These are phyloP conservation scores for Zosterops lateralis DNA, from an alignment of 2,113 vertebrate species.

Conservation along the genomic window DNA sequence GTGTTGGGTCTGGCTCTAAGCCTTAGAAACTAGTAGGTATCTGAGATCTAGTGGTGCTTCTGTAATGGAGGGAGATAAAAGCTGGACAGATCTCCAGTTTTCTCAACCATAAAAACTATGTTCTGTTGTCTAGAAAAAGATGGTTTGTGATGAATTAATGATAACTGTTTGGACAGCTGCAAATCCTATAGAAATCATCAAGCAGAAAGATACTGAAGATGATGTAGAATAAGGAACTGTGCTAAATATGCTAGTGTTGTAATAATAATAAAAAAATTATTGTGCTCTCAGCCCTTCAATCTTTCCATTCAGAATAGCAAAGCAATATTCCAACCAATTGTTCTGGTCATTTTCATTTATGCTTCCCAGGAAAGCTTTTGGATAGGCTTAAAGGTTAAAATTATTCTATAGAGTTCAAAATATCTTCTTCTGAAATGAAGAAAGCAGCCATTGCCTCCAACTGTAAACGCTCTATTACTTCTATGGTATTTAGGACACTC, in stretches of 20 bases:
- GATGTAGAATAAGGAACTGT: neutral
- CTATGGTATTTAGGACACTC: slow-evolving; percentile 47
- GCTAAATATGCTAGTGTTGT: neutral
- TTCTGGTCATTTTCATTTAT: neutral
- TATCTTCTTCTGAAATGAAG: neutral
- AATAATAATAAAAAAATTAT: neutral
- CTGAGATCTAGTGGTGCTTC: slow-evolving; percentile 16
- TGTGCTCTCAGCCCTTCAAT: neutral
- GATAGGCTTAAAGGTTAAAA: neutral
- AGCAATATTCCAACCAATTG: neutral
- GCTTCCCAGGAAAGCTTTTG: neutral
- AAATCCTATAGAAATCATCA: neutral
- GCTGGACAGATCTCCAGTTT: neutral
- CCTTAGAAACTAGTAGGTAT: slow-evolving; percentile 11
- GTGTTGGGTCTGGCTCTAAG: neutral
- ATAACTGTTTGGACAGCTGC: neutral
- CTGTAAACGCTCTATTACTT: slow-evolving; percentile 47
- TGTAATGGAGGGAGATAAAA: neutral
- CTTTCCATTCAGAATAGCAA: neutral
- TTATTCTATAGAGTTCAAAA: neutral
- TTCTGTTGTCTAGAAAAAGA: neutral
- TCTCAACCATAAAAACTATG: neutral
- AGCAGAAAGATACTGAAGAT: neutral
- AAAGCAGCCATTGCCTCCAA: slow-evolving; percentile 21
- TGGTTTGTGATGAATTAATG: neutral